phyloP scores from a whole-genome alignment of 1,140 invertebrate species.

The Tetramorium alpestre region DNA sequence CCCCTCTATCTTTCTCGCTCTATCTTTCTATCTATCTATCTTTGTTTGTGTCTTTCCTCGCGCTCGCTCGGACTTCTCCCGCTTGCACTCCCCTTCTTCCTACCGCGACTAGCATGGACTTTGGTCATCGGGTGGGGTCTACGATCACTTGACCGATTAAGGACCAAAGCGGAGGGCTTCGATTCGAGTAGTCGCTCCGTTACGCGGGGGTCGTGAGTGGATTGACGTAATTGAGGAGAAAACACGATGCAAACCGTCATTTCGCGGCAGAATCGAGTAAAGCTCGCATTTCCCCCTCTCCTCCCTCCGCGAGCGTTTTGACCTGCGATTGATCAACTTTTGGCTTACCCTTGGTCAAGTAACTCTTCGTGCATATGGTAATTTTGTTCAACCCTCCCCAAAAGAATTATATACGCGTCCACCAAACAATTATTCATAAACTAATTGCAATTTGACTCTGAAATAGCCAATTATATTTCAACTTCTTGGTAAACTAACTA shows the following conservation, averaged over 20 bases:
- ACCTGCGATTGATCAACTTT: slow-evolving; percentile 63
- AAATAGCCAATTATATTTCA: not conserved
- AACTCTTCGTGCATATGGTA: not conserved
- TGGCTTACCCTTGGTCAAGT: not conserved
- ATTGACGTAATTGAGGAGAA: slow-evolving; percentile 86
- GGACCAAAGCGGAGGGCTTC: slow-evolving; percentile 81
- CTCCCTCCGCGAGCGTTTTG: slow-evolving; percentile 14
- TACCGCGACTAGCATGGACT: slow-evolving; percentile 60
- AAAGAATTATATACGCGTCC: not conserved
- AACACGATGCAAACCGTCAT: slow-evolving; percentile 81
- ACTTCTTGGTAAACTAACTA: not conserved
- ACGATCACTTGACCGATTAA: slow-evolving; percentile 86
- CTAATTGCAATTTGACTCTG: not conserved
- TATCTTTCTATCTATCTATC: slow-evolving; percentile 2
- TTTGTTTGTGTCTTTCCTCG: slow-evolving; percentile 52
- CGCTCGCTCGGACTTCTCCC: slow-evolving; percentile 46
- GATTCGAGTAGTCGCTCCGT: slow-evolving; percentile 82
- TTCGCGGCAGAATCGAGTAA: slow-evolving; percentile 71
- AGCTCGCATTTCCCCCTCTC: not conserved
- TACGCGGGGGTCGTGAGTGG: slow-evolving; percentile 82
- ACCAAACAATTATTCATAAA: not conserved
- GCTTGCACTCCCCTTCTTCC: slow-evolving; percentile 62
- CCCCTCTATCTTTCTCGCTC: slow-evolving; percentile 48
- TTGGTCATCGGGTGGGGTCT: slow-evolving; percentile 77
- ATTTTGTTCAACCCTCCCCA: not conserved